Evolutionary conservation across 2,888 invertebrate genomes (phyloP).

Genomic region (Alloplasta piceator): DNA sequence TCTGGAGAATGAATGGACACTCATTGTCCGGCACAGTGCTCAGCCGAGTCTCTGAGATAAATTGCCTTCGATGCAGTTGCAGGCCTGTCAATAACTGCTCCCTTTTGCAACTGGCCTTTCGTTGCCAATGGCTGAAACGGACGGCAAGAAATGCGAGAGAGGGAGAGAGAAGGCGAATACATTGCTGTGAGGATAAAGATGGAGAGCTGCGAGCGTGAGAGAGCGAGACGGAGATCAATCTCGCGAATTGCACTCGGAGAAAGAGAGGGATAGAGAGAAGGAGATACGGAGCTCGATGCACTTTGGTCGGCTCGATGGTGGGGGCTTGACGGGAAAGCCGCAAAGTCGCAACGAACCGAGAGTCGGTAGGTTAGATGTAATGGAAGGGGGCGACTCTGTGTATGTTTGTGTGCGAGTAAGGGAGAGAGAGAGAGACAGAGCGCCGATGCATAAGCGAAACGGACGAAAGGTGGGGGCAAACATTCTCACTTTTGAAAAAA

Average conservation of each 20-base stretch:
- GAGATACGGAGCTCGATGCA: conserved; percentile 21
- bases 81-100: background rate
- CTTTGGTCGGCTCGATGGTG: conserved; percentile 16
- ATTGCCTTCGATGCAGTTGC: background rate
- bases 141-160: conserved; percentile 20
- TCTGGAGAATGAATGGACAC: conserved; percentile 1
- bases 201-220: background rate
- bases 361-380: too few relatives aligned
- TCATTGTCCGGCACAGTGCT: conserved; percentile 17
- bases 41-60: conserved; percentile 1
- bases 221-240: conserved; percentile 47
- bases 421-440: conserved; percentile 57
- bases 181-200: too few relatives aligned
- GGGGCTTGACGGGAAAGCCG: conserved; percentile 46
- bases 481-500: conserved; percentile 81
- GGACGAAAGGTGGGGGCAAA: conserved; percentile 73
- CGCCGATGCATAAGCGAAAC: conserved; percentile 49
- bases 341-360: conserved; percentile 17
- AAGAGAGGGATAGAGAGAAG: conserved; percentile 47
- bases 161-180: conserved; percentile 27
- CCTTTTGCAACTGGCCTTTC: background rate
- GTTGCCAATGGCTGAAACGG: conserved; percentile 18
- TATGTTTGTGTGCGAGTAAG: conserved; percentile 13
- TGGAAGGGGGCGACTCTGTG: too few relatives aligned
- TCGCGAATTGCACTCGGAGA: conserved; percentile 7